A percentile compares a stretch with the other conserved stretches of the same genome.
Conservation (phyloP, 2,797 vertebrate species). For the Poecilia picta region DNA sequence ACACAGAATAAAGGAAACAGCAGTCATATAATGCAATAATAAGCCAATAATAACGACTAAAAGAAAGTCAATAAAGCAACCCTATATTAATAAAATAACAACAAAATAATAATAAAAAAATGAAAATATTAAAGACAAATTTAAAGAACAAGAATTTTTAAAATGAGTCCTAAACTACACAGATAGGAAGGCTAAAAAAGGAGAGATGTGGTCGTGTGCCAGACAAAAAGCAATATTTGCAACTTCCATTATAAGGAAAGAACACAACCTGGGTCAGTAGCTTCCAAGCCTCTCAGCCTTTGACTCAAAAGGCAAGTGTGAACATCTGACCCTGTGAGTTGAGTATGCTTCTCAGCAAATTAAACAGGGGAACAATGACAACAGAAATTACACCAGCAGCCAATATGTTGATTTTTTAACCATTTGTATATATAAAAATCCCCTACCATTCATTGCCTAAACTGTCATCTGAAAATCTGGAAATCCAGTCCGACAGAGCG, state of each 20-base stretch:
- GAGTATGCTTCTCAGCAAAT: background rate
- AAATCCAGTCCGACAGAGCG: background rate
- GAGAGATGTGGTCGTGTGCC: too few relatives aligned
- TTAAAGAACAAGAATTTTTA: background rate
- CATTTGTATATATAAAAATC: background rate
- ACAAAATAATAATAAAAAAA: background rate
- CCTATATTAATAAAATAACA: too few relatives aligned
- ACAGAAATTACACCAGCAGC: background rate
- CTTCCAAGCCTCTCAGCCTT: background rate
- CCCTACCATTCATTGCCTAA: background rate
- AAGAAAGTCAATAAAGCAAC: background rate
- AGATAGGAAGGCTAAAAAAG: too few relatives aligned
- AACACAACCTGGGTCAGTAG: background rate
- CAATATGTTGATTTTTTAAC: background rate
- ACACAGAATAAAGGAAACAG: background rate
- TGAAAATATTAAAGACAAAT: background rate
- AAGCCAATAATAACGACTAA: background rate
- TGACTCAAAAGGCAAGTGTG: background rate
- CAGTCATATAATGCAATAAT: background rate
- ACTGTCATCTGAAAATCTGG: background rate
- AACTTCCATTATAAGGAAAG: background rate
- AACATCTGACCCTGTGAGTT: background rate
- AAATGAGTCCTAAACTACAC: background rate
- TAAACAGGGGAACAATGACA: background rate
- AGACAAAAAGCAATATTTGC: background rate